These are phyloP conservation scores for Proctacanthus coquilletti DNA, from an alignment of 1,140 invertebrate genomes.

Conservation along the genomic window DNA sequence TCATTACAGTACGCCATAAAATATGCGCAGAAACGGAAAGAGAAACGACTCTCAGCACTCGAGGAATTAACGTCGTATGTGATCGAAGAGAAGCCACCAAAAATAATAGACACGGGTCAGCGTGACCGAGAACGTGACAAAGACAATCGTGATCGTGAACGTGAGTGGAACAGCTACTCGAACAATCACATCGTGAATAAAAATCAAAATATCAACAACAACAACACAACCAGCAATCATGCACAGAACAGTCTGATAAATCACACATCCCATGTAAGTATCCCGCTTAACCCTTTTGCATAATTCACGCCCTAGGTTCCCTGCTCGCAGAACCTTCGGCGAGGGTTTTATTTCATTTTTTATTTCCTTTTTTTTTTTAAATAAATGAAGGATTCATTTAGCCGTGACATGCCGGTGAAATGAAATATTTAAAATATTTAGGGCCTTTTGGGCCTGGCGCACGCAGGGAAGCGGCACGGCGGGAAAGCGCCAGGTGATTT, in stretches of 20 bases:
- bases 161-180: constrained; percentile 6
- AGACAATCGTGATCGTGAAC: constrained; percentile 7
- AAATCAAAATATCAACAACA: constrained; percentile 1
- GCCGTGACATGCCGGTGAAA: too few species aligned
- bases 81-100: constrained; percentile 37
- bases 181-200: constrained; percentile 1
- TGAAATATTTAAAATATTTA: too few species aligned
- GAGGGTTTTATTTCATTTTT: too few species aligned
- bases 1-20: constrained; percentile 40
- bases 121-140: constrained; percentile 34
- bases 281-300: too few species aligned
- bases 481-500: too few species aligned
- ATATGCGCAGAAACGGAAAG: constrained; percentile 40
- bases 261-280: constrained; percentile 7
- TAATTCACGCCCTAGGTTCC: too few species aligned
- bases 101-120: constrained; percentile 38
- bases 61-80: constrained; percentile 31
- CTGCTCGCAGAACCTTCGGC: too few species aligned
- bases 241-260: constrained; percentile 2
- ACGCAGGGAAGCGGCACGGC: too few species aligned
- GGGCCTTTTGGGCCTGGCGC: too few species aligned
- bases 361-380: too few species aligned
- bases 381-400: too few species aligned
- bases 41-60: constrained; percentile 35
- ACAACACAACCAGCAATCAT: constrained; percentile 8